Conservation (phyloP, 2,797 vertebrate genomes). For the Squalus acanthias region DNA sequence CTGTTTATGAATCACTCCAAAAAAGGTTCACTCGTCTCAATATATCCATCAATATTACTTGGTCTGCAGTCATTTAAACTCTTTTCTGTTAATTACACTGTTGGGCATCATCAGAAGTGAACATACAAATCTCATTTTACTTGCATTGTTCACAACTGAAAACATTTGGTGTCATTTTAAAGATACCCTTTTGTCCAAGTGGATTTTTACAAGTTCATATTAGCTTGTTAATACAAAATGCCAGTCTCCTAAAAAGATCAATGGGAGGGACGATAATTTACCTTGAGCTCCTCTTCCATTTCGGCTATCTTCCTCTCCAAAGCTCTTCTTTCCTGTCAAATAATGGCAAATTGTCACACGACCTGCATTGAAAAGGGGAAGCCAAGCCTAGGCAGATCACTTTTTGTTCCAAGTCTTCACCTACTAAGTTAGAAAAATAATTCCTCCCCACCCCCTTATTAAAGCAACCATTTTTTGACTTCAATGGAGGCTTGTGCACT, state of each 20-base stretch:
- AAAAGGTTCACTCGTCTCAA: not conserved
- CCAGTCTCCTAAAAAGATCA: not conserved
- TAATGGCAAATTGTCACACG: not conserved
- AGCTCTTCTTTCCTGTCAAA: conserved; percentile 86
- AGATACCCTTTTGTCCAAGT: not conserved
- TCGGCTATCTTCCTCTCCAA: conserved; percentile 99
- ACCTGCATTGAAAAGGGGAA: not conserved
- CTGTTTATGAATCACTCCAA: not conserved
- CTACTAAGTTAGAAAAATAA: not conserved
- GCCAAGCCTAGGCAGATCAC: not conserved
- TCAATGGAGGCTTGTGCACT: not conserved
- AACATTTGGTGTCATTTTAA: not conserved
- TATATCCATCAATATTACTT: not conserved
- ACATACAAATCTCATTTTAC: not conserved
- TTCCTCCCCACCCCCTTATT: too few species aligned
- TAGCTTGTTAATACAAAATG: not conserved
- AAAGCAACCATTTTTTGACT: too few species aligned
- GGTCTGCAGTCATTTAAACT: not conserved
- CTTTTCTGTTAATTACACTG: not conserved
- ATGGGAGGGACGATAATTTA: conserved; percentile 54
- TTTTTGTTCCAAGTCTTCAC: not conserved
- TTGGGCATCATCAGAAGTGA: not conserved
- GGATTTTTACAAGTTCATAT: not conserved
- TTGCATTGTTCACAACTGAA: not conserved
- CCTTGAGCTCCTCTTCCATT: conserved; percentile 99